Conservation (phyloP, 2,797 vertebrate species). For the Trematocara caparti region DNA sequence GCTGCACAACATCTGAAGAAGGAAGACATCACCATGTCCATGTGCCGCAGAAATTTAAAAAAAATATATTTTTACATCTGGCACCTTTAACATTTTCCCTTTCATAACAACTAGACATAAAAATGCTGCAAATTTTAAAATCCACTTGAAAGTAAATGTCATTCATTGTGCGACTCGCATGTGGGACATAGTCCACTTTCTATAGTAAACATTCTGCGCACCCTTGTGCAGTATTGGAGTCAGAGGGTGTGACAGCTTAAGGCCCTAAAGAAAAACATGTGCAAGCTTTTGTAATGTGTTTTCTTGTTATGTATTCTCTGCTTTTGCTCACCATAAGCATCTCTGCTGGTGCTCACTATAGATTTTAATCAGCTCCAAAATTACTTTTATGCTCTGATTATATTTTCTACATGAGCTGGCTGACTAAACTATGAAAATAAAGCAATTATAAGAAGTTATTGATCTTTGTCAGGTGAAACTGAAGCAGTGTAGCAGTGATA, state of each 20-base stretch:
- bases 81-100: fast-evolving
- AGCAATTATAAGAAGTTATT: background rate
- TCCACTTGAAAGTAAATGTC: background rate
- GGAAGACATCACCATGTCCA: background rate
- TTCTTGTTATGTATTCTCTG: background rate
- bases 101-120: background rate
- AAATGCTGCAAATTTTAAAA: background rate
- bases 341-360: background rate
- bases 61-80: background rate
- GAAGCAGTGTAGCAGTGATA: background rate
- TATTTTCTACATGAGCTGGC: background rate
- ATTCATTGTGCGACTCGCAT: background rate
- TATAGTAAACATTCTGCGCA: background rate
- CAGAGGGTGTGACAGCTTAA: background rate
- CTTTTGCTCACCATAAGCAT: background rate
- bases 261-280: background rate
- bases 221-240: background rate
- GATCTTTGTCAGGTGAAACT: background rate
- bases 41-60: fast-evolving
- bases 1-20: background rate
- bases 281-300: background rate
- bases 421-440: background rate
- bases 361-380: background rate
- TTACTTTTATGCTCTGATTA: background rate
- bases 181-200: background rate